Evolutionary conservation across 2,888 invertebrate genomes (phyloP), one percentile per base, ranked within the genome.

Genomic region (Philhelius pedissequus): DNA sequence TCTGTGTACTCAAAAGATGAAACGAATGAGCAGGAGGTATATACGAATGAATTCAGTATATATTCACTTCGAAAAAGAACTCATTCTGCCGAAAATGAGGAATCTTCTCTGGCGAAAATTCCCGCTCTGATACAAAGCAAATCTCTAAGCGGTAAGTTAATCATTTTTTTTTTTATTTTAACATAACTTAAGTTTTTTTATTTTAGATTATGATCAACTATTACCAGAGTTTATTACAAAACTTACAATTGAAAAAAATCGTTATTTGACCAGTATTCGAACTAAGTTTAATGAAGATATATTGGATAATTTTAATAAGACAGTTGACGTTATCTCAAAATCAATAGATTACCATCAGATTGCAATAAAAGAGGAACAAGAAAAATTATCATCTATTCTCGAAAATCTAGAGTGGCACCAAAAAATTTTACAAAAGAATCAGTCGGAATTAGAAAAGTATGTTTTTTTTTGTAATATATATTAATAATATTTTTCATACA

Each of bases 401-500:
- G 64, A 64, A 7, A 70, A 60, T n/a, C 8, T 83, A 1, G 74
- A 79, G 18, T 38, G 45, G 20, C 62, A 74, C 7, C 69, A 78
- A 4, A 48, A 50, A 9, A 13, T 43, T 9, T 56, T 74, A 11
- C 64, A 74, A n/a, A 48, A 64, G 8, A 64, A 75, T 7, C 58
- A 69, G 35, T 13, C 13, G 3, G 20, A 83, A 25, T 48, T 74
- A 6, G 78, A 83, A 27, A 56, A n/a, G 82, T 83, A 48, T 18
- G 11, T 43, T 9, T 38, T 15, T 20, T 0, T 27, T 30, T 1
- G 9, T 22, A n/a, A n/a, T 15, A 18, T 15, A 11, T 20, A 6
- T 25, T 32, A 13, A 15, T 0, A 6, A 56, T 9, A 1, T 32
- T 30, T 15, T 35, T 11, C n/a, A 13, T 7, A 9, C n/a, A 0